Conservation (phyloP, 2,888 invertebrate species). For the Netelia fuscicornis region DNA sequence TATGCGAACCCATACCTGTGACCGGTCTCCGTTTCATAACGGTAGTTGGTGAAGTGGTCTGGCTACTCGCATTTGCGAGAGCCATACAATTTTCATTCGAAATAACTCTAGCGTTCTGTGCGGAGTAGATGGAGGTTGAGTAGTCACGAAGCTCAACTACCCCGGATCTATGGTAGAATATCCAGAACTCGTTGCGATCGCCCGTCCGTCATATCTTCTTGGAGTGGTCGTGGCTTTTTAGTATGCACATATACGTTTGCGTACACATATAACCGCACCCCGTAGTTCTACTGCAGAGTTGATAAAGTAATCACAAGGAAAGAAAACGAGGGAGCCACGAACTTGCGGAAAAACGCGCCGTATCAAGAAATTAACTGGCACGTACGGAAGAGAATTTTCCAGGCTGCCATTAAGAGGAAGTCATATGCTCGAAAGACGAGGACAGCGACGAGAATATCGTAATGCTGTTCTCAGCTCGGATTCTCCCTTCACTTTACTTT, state of each 20-base stretch:
- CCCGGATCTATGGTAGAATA: constrained; percentile 9
- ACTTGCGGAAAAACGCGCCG: neutral
- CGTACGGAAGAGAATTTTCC: constrained; percentile 11
- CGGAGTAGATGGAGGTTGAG: neutral
- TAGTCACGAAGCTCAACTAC: neutral
- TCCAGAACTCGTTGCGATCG: constrained; percentile 36
- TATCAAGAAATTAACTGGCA: constrained; percentile 6
- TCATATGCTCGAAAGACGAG: constrained; percentile 6
- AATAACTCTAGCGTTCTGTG: constrained; percentile 13
- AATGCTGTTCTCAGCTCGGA: neutral
- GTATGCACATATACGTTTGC: neutral
- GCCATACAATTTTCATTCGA: constrained; percentile 52
- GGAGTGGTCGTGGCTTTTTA: neutral
- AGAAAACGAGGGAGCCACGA: neutral
- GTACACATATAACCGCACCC: neutral
- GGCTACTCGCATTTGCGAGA: constrained; percentile 21
- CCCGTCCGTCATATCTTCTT: constrained; percentile 31
- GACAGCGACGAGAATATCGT: neutral
- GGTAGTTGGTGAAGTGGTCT: neutral
- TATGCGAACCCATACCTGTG: constrained; percentile 7
- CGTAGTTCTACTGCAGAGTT: neutral
- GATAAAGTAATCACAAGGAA: neutral
- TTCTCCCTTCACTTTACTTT: no score
- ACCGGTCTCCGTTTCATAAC: constrained; percentile 1
- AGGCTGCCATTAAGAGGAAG: constrained; percentile 15